Evolutionary conservation across 2,797 vertebrate genomes (phyloP).

Genomic region (Leontopithecus rosalia): DNA sequence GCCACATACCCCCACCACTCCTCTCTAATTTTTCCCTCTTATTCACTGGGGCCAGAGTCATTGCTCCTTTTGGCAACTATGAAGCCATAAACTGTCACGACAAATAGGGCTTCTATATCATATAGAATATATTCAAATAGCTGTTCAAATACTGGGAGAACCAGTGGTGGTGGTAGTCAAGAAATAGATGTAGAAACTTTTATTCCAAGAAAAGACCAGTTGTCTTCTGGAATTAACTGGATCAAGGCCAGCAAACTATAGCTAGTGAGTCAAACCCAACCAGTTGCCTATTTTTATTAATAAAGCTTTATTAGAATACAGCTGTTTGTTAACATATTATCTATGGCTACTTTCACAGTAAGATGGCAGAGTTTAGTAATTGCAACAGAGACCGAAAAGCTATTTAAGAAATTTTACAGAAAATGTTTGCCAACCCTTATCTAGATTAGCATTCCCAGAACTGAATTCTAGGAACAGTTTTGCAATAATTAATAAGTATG

Average conservation of each 20-base stretch:
- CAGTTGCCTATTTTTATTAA: not conserved
- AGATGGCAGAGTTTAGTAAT: not conserved
- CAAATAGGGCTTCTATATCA: not conserved
- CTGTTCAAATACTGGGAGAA: not conserved
- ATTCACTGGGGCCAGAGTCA: not conserved
- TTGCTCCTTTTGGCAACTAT: not conserved
- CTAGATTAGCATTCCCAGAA: not conserved
- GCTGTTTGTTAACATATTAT: not conserved
- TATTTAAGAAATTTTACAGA: constrained; percentile 29
- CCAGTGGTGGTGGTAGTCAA: not conserved
- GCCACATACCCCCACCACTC: not conserved
- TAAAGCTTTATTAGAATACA: constrained; percentile 23
- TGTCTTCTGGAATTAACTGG: constrained; percentile 15
- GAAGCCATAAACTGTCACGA: not conserved
- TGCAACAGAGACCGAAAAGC: not conserved
- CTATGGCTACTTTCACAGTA: not conserved
- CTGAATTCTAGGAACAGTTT: not conserved
- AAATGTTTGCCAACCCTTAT: not conserved
- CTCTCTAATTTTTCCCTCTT: not conserved
- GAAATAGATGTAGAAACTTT: not conserved
- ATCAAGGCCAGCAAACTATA: not conserved
- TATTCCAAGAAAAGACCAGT: not conserved
- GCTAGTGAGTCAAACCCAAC: constrained; percentile 1
- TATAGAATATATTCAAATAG: not conserved
- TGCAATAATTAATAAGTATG: not conserved